A percentile compares a stretch with the other conserved stretches of the same genome.
Conservation (phyloP, 2,797 vertebrate species). For the Eulemur albifrons region DNA sequence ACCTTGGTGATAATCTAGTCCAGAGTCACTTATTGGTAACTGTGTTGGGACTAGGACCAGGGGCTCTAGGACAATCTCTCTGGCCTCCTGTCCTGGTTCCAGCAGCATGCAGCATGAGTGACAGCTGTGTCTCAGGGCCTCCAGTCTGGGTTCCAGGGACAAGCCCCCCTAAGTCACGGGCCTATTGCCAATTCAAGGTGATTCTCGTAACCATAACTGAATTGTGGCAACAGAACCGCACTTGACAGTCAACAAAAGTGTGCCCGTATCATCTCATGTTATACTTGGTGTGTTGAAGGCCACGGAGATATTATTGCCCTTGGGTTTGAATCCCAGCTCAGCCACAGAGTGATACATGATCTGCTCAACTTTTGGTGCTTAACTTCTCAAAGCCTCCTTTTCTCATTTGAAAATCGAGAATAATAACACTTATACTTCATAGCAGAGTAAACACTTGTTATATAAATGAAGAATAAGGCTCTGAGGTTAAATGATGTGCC, state of each 20-base stretch:
- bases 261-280: fast-evolving
- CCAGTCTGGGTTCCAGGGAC: neutral
- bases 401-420: neutral
- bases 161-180: neutral
- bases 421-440: neutral
- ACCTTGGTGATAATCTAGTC: neutral
- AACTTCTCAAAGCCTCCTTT: neutral
- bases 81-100: neutral
- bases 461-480: neutral
- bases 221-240: neutral
- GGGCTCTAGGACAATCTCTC: neutral
- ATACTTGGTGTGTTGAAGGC: neutral
- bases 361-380: neutral
- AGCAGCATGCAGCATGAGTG: neutral
- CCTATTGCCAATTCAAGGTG: neutral
- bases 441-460: neutral
- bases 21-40: neutral
- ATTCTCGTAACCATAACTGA: neutral
- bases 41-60: neutral
- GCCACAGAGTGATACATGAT: neutral
- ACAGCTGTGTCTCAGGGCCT: neutral
- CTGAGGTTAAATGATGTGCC: neutral
- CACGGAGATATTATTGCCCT: neutral
- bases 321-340: neutral
- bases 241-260: neutral